These are phyloP conservation scores for Galaxias olidus DNA, from an alignment of 2,797 vertebrate species.

Conservation along the genomic window DNA sequence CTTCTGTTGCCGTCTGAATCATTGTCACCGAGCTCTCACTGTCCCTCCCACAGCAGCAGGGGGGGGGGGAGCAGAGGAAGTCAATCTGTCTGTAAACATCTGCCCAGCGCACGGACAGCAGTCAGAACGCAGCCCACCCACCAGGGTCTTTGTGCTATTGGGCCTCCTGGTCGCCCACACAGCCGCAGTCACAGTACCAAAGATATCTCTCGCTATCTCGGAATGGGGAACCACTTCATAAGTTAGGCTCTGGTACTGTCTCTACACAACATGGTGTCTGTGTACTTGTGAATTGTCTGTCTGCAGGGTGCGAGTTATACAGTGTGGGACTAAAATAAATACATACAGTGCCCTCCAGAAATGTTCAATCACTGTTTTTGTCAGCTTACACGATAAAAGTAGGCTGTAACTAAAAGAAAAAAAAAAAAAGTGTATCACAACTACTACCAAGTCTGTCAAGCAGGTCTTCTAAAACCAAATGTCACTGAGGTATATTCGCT, in stretches of 20 bases:
- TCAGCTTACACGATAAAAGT: no score
- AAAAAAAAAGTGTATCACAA: no score
- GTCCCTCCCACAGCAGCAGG: neutral
- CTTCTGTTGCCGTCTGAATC: neutral
- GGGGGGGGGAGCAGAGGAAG: neutral
- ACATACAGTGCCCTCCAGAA: no score
- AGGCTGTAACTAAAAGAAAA: no score
- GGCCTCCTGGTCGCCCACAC: neutral
- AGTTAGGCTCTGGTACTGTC: neutral
- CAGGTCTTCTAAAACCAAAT: no score
- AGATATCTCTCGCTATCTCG: conserved; percentile 13
- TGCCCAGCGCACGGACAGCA: neutral
- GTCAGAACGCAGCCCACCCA: neutral
- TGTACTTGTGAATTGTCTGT: no score
- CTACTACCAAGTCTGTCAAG: no score
- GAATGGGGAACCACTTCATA: neutral
- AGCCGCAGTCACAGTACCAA: neutral
- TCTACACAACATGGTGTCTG: neutral
- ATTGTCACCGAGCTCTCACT: neutral
- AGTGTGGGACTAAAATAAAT: no score
- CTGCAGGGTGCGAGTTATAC: neutral
- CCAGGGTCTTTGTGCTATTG: neutral
- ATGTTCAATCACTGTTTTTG: no score
- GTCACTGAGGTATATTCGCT: no score
- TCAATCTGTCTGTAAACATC: neutral